Evolutionary conservation across 2,113 vertebrate genomes (phyloP), one percentile per base, ranked within the genome.

Genomic region (Emydura subglobosa): DNA sequence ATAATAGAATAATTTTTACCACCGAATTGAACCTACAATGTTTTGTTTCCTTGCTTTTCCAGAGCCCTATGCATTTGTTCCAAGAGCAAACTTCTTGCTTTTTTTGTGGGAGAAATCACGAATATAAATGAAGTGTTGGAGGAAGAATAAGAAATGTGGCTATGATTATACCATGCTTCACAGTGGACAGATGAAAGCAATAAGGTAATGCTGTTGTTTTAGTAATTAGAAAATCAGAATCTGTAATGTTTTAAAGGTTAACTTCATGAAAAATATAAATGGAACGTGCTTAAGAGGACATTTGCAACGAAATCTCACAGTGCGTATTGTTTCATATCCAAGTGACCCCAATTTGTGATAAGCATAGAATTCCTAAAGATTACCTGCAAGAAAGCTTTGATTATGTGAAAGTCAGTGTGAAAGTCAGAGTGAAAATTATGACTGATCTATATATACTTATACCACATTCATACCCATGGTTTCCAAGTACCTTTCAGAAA

Each of bases 121-220:
- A 95, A 92, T 93, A 94, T 92, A 89, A 96, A 97, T 88, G 90
- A 97, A 97, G 94, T 96, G 94, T 55, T 96, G 87, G 85, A 96
- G 79, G 87, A 95, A 95, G 82, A 95, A 95, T 94, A 96, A 95
- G 65, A 95, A 97, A 97, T 93, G 83, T 96, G 96, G 85, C 83
- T 95, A 39, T 95, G 95, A 96, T 96, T 97, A 96, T 57, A 39
- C 31, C 12, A 47, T 93, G 81, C 94, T 92, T 95, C 96, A 91
- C 59, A 85, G 42, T 90, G 65, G 90, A 94, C 92, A 97, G 95
- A 97, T 93, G 96, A 97, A 97, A 96, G 50, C 83, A 96, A 96
- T 97, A 97, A 95, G n/a, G 87, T n/a, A 88, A 92, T 34, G 47
- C 83, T 96, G 96, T 91, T 97, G 95, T 89, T 96, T 95, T 92